Evolutionary conservation across 2,797 vertebrate species (phyloP).

Genomic region (Bradypus variegatus): DNA sequence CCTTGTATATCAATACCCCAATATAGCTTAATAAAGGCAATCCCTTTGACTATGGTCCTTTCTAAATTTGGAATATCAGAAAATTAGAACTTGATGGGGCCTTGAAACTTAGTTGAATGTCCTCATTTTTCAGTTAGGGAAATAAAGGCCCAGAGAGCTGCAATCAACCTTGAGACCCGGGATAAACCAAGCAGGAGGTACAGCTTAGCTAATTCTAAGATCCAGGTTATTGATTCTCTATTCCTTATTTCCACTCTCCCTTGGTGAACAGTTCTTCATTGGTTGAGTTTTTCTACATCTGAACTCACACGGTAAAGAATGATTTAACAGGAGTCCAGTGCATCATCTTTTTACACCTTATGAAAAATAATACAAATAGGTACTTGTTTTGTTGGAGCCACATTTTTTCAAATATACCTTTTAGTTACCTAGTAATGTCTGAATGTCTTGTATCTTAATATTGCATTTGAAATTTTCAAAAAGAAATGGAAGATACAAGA

Average conservation of each 20-base stretch:
- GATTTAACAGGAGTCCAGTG: not conserved
- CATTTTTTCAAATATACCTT: not conserved
- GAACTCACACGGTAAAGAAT: rapidly evolving
- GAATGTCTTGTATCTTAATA: not conserved
- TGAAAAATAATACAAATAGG: not conserved
- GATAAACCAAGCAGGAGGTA: not conserved
- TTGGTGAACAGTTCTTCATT: not conserved
- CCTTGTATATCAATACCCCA: not conserved
- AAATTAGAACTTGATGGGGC: not conserved
- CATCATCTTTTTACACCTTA: not conserved
- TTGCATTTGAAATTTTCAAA: not conserved
- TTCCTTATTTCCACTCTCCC: rapidly evolving
- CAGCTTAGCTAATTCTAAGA: not conserved
- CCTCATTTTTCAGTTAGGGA: not conserved
- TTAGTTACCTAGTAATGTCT: not conserved
- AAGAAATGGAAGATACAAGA: not conserved
- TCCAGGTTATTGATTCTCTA: rapidly evolving
- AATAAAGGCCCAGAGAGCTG: not conserved
- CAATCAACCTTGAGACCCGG: not conserved
- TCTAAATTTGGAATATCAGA: not conserved
- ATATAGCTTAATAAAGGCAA: not conserved
- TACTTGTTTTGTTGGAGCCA: not conserved
- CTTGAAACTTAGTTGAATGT: not conserved
- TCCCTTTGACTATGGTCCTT: not conserved
- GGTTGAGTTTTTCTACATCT: not conserved